Evolutionary conservation across 2,113 vertebrate genomes (phyloP).

Genomic region (Thymallus thymallus): DNA sequence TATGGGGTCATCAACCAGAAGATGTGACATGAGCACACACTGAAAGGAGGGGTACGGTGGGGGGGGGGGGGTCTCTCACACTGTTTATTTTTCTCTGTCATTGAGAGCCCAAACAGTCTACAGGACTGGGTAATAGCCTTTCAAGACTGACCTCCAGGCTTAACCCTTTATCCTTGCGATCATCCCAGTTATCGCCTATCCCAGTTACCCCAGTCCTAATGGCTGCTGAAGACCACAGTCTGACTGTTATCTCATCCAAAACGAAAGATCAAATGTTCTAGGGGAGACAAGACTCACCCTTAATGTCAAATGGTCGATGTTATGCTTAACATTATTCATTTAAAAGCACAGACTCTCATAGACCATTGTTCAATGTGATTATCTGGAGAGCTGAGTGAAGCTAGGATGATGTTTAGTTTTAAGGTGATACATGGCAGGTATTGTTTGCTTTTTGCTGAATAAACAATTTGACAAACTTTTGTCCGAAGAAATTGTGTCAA

Average conservation of each 20-base stretch:
- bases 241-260: not conserved
- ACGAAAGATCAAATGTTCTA: not conserved
- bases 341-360: too few relatives aligned
- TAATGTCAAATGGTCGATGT: not conserved
- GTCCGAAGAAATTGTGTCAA: too few relatives aligned
- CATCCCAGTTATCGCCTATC: not conserved
- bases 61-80: not conserved
- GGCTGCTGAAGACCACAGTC: not conserved
- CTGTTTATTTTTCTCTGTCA: slow-evolving; percentile 24
- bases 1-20: not conserved
- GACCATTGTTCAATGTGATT: not conserved
- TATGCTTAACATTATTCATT: not conserved
- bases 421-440: too few relatives aligned
- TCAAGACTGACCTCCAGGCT: slow-evolving; percentile 33
- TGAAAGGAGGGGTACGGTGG: too few relatives aligned
- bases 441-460: too few relatives aligned
- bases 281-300: not conserved
- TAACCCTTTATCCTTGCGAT: slow-evolving; percentile 5
- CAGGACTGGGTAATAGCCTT: slow-evolving; percentile 10
- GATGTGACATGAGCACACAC: not conserved
- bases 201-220: not conserved
- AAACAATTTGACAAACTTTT: too few relatives aligned
- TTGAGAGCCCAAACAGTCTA: slow-evolving; percentile 20
- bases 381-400: not conserved
- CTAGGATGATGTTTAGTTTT: not conserved